These are phyloP conservation scores for Branchipolynoe longqiensis DNA, from an alignment of 2,888 invertebrate genomes.

Conservation along the genomic window DNA sequence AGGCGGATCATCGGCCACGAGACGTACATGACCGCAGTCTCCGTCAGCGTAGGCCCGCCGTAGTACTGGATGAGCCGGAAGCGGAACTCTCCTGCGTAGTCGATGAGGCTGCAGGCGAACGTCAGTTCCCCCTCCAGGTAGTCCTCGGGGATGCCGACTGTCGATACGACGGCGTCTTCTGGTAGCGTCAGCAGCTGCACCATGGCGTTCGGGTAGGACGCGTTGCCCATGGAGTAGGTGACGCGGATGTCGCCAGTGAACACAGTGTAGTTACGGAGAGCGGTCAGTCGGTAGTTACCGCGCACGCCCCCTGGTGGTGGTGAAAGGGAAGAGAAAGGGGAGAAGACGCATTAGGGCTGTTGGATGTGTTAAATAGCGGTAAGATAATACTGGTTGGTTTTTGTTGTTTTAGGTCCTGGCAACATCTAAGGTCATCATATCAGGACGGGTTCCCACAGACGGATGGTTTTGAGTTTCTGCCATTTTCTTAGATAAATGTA, in stretches of 20 bases:
- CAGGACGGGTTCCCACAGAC: too few relatives aligned
- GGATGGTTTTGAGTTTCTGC: too few relatives aligned
- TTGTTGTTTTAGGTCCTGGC: too few relatives aligned
- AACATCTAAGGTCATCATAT: too few relatives aligned
- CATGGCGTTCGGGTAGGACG: constrained; percentile 73
- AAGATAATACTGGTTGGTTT: background rate
- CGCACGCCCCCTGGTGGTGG: constrained; percentile 11
- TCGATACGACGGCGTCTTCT: constrained; percentile 68
- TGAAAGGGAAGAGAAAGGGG: too few relatives aligned
- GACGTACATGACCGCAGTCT: constrained; percentile 51
- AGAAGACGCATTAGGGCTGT: too few relatives aligned
- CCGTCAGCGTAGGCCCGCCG: constrained; percentile 53
- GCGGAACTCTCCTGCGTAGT: constrained; percentile 74
- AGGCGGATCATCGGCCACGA: constrained; percentile 54
- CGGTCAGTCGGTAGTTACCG: constrained; percentile 66
- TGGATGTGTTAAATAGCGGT: background rate
- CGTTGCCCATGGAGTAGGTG: constrained; percentile 71
- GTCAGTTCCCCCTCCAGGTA: constrained; percentile 69
- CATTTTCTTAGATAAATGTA: too few relatives aligned
- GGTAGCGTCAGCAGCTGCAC: constrained; percentile 69
- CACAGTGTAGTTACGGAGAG: constrained; percentile 72
- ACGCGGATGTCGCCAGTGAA: constrained; percentile 75
- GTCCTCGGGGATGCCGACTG: constrained; percentile 61
- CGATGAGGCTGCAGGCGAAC: constrained; percentile 76
- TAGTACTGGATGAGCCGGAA: constrained; percentile 68